Evolutionary conservation across 1,140 invertebrate species (phyloP).

Genomic region (Portunus trituberculatus): DNA sequence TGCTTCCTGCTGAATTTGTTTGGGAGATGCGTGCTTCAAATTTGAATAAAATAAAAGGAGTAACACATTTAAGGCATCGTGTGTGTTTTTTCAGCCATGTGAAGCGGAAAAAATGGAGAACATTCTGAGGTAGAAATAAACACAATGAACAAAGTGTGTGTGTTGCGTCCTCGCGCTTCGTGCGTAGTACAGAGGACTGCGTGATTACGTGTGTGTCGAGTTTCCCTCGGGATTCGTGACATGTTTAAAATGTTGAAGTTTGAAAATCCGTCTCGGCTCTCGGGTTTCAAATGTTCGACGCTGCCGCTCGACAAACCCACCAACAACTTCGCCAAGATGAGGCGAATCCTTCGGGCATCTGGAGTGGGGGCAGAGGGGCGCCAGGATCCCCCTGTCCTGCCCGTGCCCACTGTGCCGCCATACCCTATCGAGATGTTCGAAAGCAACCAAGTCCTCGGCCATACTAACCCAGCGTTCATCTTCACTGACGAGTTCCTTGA

Average conservation of each 20-base stretch:
- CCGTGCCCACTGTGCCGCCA: constrained; percentile 77
- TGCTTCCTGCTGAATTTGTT: not conserved
- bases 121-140: not conserved
- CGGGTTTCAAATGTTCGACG: constrained; percentile 65
- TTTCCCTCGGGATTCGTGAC: not conserved
- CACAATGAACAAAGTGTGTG: not conserved
- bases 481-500: constrained; percentile 61
- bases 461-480: constrained; percentile 76
- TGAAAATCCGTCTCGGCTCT: constrained; percentile 55
- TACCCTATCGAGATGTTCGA: constrained; percentile 77
- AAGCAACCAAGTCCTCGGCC: constrained; percentile 54
- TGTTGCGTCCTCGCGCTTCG: not conserved
- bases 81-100: not conserved
- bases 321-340: constrained; percentile 53
- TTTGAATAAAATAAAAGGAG: not conserved
- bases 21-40: not conserved
- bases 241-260: constrained; percentile 72
- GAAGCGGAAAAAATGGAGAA: not conserved
- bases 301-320: constrained; percentile 62
- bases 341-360: constrained; percentile 42
- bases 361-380: constrained; percentile 33
- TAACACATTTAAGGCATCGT: not conserved
- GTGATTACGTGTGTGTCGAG: not conserved
- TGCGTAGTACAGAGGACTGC: not conserved
- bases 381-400: constrained; percentile 35